Conservation (phyloP, 2,113 vertebrate species). For the Rhinogobius similis region DNA sequence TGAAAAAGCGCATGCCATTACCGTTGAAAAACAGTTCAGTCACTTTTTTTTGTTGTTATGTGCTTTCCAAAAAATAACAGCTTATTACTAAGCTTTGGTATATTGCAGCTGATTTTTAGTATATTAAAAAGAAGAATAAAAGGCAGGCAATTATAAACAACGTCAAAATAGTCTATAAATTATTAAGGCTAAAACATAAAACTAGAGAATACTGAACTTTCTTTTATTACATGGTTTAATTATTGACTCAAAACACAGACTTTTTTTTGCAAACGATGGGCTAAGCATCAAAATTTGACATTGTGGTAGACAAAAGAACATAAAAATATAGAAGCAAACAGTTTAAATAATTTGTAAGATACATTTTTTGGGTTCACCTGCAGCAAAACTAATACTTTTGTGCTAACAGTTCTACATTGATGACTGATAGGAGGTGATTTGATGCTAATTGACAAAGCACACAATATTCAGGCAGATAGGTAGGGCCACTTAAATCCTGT, state of each 20-base stretch:
- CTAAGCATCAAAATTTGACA: not conserved
- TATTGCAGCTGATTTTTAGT: not conserved
- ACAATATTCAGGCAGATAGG: no score
- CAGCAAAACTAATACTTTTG: not conserved
- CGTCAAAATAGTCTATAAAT: not conserved
- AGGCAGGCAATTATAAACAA: not conserved
- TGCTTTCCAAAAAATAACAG: not conserved
- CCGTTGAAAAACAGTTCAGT: not conserved
- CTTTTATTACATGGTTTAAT: not conserved
- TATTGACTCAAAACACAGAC: not conserved
- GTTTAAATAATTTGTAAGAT: no score
- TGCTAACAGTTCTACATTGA: not conserved
- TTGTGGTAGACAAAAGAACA: not conserved
- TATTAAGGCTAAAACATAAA: no score
- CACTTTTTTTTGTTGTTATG: not conserved
- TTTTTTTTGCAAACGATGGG: no score
- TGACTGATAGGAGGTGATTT: no score
- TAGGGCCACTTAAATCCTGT: constrained; percentile 1
- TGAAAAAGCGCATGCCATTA: constrained; percentile 15
- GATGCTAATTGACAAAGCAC: no score
- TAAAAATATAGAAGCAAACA: no score
- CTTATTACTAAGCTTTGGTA: not conserved
- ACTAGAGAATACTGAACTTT: no score
- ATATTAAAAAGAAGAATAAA: not conserved
- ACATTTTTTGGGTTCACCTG: no score